Conservation (phyloP, 2,888 invertebrate genomes). For the Stenodera caucasica region DNA sequence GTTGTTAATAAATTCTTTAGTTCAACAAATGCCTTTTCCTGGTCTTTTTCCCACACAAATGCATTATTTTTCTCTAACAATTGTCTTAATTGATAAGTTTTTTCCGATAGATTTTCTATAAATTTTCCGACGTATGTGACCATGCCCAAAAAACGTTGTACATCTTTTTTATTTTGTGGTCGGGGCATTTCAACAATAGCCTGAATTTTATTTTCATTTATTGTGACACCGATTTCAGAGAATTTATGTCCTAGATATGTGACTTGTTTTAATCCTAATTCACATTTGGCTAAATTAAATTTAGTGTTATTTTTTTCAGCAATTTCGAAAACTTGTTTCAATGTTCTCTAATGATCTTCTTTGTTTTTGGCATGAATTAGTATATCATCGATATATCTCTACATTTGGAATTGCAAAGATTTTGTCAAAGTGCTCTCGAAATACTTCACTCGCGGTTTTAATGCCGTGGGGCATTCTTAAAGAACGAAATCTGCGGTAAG, state of each 20-base stretch:
- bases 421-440: background rate
- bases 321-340: background rate
- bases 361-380: no score
- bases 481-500: conserved; percentile 1
- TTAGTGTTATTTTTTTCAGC: background rate
- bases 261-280: background rate
- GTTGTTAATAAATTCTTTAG: conserved; percentile 12
- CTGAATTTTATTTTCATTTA: background rate
- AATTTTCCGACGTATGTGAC: background rate
- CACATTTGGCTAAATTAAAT: background rate
- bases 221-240: background rate
- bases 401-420: background rate
- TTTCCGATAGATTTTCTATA: background rate
- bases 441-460: background rate
- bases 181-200: background rate
- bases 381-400: no score
- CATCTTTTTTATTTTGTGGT: background rate
- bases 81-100: conserved; percentile 3
- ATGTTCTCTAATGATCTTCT: background rate
- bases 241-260: background rate
- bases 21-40: conserved; percentile 8
- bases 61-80: conserved; percentile 17
- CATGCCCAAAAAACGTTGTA: background rate
- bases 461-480: background rate
- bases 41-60: conserved; percentile 13